A percentile compares a stretch with the other conserved stretches of the same genome.
Evolutionary conservation across 2,797 vertebrate genomes (phyloP).

Genomic region (Tolypeutes matacus): DNA sequence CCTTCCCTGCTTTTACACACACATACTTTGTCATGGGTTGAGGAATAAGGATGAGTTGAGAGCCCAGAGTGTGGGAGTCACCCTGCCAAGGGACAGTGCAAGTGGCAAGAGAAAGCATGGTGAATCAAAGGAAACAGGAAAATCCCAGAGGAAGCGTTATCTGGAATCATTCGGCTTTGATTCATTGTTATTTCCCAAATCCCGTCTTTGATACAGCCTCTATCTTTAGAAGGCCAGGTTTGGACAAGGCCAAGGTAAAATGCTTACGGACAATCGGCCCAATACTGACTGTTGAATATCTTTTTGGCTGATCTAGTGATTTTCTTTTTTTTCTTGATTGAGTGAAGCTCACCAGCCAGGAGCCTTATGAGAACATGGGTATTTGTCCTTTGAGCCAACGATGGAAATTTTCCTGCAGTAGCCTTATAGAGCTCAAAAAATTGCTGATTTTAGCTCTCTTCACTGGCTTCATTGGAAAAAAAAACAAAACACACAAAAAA

Average conservation of each 20-base stretch:
- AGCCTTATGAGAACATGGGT: neutral
- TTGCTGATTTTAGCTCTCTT: neutral
- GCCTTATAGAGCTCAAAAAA: neutral
- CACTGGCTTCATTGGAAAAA: neutral
- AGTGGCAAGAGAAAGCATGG: neutral
- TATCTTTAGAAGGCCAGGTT: constrained; percentile 57
- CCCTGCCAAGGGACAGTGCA: neutral
- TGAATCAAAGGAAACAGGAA: neutral
- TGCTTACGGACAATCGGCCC: neutral
- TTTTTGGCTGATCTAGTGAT: neutral
- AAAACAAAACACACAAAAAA: neutral
- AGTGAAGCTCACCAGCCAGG: neutral
- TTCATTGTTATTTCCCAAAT: neutral
- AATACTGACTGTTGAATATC: neutral
- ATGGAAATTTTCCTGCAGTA: neutral
- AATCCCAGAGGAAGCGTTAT: neutral
- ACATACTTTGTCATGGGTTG: neutral
- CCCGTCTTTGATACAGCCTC: neutral
- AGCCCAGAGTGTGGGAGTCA: neutral
- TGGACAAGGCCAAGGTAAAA: constrained; percentile 42
- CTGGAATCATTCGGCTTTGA: neutral
- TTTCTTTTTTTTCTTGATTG: constrained; percentile 19
- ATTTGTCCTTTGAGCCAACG: constrained; percentile 17
- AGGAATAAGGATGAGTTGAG: neutral
- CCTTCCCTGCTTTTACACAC: neutral